Conservation (phyloP, 2,797 vertebrate species). For the Diplodus sargus region DNA sequence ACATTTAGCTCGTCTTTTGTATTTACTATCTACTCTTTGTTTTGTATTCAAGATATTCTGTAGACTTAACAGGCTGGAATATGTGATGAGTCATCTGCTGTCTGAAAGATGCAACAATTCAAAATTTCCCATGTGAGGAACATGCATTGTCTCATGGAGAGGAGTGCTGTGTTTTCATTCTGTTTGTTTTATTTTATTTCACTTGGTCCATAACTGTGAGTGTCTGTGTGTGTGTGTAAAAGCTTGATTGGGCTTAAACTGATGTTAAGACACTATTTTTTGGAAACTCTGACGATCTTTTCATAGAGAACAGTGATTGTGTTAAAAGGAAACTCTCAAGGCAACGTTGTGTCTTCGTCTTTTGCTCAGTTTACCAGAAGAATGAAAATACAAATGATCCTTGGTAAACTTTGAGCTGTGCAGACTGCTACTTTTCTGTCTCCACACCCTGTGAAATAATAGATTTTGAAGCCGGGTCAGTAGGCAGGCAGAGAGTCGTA, state of each 20-base stretch:
- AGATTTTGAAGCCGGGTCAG: background rate
- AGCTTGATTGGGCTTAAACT: background rate
- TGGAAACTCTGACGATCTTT: background rate
- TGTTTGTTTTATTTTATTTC: background rate
- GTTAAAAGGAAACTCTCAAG: background rate
- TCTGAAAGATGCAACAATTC: background rate
- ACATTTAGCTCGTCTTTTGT: background rate
- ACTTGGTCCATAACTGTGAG: background rate
- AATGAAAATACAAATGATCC: background rate
- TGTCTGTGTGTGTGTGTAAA: too few species aligned
- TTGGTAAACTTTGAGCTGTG: background rate
- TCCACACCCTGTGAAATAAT: background rate
- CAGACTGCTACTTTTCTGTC: background rate
- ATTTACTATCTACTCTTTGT: background rate
- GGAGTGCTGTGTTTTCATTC: background rate
- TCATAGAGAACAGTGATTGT: slow-evolving; percentile 7
- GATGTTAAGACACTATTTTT: background rate
- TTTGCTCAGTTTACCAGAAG: background rate
- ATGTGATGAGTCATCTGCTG: slow-evolving; percentile 2
- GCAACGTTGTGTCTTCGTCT: background rate
- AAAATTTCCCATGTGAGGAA: background rate
- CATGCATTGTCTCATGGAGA: background rate
- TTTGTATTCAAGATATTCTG: background rate
- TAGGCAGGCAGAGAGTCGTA: background rate
- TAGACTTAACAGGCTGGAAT: background rate